Evolutionary conservation across 2,113 vertebrate genomes (phyloP), one percentile per base, ranked within the genome.

Genomic region (Gavia stellata): DNA sequence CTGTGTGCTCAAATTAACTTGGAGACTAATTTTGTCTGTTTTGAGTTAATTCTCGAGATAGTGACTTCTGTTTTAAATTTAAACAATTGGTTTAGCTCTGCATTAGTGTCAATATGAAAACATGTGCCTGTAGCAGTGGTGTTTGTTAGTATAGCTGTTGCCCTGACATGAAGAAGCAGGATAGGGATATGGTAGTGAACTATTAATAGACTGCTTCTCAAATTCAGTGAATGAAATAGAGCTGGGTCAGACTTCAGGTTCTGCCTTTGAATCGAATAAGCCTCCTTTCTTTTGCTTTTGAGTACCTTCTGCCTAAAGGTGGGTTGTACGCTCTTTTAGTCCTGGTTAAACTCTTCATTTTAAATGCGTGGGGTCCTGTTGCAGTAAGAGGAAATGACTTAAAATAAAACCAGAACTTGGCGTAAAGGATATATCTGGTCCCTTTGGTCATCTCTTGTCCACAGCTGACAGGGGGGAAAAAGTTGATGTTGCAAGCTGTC

Each of bases 141-240:
- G 36, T 86, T 65, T 78, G 72, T 61, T 90, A 81, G 70, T 52
- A 9, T 87, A 61, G 49, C 92, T 91, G 45, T 67, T 83, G 72
- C 50, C 55, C 59, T 94, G 91, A 33, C 71, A 36, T 7, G 34
- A 88, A 73, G 84, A 75, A 81, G 87, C 89, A 55, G 87, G 36
- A 21, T 45, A 80, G 67, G 63, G 92, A 62, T 86, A 85, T 34
- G 38, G 74, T 50, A 67, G 66, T 70, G 79, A 90, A 40, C 95
- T 97, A 95, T 95, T 94, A 95, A 96, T 96, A 96, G 93, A 29
- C 58, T 59, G 74, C 87, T 80, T 90, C 94, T 96, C 92, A 91
- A 92, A 85, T 96, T 95, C 92, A 82, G 58, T 92, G 92, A 62
- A 83, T 91, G 71, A 94, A 90, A 55, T 70, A 25, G 81, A 95